Evolutionary conservation across 2,113 vertebrate species (phyloP), one percentile per base, ranked within the genome.

Genomic region (Callipepla squamata): DNA sequence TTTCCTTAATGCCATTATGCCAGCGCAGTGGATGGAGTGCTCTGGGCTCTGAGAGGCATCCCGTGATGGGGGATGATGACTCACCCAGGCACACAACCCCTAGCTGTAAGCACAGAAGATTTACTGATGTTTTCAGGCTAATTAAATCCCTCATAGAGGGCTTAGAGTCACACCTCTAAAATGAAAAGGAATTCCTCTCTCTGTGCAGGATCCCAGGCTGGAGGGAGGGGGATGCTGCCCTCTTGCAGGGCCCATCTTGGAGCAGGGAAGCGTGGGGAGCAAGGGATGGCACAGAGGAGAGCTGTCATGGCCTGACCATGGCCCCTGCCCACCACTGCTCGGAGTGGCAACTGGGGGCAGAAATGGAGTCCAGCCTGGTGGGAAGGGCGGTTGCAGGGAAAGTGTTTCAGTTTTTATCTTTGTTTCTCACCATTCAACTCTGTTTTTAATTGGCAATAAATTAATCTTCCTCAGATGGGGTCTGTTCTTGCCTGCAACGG

Each of bases 1-100:
- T 92, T 90, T 92, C 19, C 83, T 85, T 93, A 84, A 86, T 76
- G 83, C 70, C 77, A 66, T 90, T 85, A 92, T 94, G 48, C 72
- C 73, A 72, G 87, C 8, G 72, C 50, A 65, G 80, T 45, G n/a
- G 84, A 68, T 47, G 51, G 89, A 93, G 61, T 61, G 72, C 38
- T 40, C 44, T 12, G 58, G 66, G 74, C 48, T 81, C 58, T 73
- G 89, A 84, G 61, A 21, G 76, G 40, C 1, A 66, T 9, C 21
- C 59, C 58, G 0, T 21, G 66, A 48, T 79, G 61, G 62, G 83
- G 72, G 86, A 72, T 61, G 36, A 57, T 92, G 70, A 93, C 40
- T 92, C 90, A 90, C 77, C 83, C 77, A 95, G 90, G 89, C 18
- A 45, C 74, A 89, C 62, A 50, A 89, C 73, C 69, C 72, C 32